Base-by-base conservation (phyloP, 2,888 invertebrate species). In the Drosophila quinaria region DNA sequence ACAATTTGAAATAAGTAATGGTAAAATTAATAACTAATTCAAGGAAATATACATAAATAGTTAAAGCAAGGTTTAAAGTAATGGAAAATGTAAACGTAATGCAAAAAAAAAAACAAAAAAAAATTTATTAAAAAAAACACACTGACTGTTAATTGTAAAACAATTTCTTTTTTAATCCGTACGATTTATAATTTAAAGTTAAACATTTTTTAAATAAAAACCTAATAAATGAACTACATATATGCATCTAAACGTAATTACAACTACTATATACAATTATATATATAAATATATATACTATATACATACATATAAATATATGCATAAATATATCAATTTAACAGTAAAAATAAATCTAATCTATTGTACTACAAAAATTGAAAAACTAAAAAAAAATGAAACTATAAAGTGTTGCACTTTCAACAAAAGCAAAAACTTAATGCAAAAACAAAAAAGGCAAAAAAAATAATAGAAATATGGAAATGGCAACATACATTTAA, bases 91-190 rank as follows among this genome's bases (percentile, higher is more conserved):
- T 81, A 81, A 81, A 74, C 74, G 70, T 74, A 74, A 74, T 58
- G 41, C 54, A 63, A 79, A 73, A 79, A 78, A 17, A 35, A 49
- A 73, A 47, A 50, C 74, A 74, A 71, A 47, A 51, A 78, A 76
- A 72, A 73, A 76, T 78, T 72, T 62, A 70, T 77, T 74, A 67
- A 80, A 72, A 69, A 80, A 83, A 44, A 83, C 87, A 91, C 91
- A 92, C 92, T 92, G 92, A 92, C 92, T 92, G 92, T 92, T 92
- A 92, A 92, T 92, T 92, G 92, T 92, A 92, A 92, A 92, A 92
- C 91, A 92, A 92, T 91, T 92, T 92, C 89, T 71, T 85, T 88
- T 85, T 82, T 70, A 71, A 82, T 52, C 61, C 67, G 59, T 87
- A 74, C 75, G 68, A 80, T 65, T 62, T 87, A 80, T 83, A 77